phyloP scores from a whole-genome alignment of 2,888 invertebrate species.

The Macaria notata region DNA sequence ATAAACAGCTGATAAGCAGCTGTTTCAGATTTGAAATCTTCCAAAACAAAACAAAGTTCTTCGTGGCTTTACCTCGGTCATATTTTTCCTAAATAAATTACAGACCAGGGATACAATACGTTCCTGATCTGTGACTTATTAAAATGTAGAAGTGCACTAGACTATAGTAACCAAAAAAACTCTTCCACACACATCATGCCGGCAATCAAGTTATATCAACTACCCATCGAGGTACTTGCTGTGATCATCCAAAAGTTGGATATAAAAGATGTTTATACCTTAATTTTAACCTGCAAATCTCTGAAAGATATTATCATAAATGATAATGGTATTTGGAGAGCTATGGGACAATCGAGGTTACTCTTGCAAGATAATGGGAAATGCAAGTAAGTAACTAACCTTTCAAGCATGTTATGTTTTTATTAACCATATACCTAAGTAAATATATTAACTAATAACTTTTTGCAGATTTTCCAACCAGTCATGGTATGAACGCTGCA shows the following conservation, averaged over 20 bases:
- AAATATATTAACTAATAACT: neutral
- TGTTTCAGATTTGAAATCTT: too few species aligned
- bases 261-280: slow-evolving; percentile 53
- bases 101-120: slow-evolving; percentile 4
- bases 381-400: slow-evolving; percentile 8
- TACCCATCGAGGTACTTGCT: slow-evolving; percentile 62
- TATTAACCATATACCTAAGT: neutral
- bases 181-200: slow-evolving; percentile 14
- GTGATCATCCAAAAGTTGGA: slow-evolving; percentile 54
- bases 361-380: slow-evolving; percentile 8
- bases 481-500: slow-evolving; percentile 55
- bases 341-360: slow-evolving; percentile 12
- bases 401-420: neutral
- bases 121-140: slow-evolving; percentile 10
- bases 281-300: slow-evolving; percentile 63
- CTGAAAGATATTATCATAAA: slow-evolving; percentile 51
- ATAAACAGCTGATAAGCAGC: too few species aligned
- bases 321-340: slow-evolving; percentile 62
- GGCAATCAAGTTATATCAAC: slow-evolving; percentile 33
- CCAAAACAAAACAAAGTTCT: too few species aligned
- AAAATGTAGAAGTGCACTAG: neutral
- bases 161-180: neutral
- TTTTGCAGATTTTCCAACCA: slow-evolving; percentile 34
- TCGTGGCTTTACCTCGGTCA: too few species aligned
- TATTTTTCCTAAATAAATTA: slow-evolving; percentile 1